Percentiles rank a stretch among this genome's conserved stretches.
Conservation (phyloP, 2,113 vertebrate genomes). For the Oenanthe melanoleuca region DNA sequence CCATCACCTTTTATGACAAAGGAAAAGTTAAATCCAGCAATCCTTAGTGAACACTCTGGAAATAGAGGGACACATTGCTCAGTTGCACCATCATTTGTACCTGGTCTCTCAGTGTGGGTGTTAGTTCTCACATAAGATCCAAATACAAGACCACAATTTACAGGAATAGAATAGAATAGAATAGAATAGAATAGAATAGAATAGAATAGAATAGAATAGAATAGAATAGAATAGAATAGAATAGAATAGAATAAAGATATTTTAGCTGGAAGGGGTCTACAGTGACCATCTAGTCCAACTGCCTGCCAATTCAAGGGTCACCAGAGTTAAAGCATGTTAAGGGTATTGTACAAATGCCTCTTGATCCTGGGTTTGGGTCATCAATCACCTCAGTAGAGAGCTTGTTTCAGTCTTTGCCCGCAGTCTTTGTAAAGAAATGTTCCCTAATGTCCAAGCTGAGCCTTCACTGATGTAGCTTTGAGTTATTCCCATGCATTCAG, state of each 20-base stretch:
- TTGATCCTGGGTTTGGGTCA: background rate
- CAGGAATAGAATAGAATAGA: background rate
- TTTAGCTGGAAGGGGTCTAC: background rate
- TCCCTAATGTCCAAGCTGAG: background rate
- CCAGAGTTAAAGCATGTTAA: background rate
- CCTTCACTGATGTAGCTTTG: background rate
- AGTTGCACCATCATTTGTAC: background rate
- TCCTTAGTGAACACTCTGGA: background rate
- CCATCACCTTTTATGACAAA: background rate
- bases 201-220: no score
- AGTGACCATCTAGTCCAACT: rapidly evolving
- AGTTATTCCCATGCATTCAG: rapidly evolving
- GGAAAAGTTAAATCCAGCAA: background rate
- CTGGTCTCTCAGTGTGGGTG: background rate
- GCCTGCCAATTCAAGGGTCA: background rate
- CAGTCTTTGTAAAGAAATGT: background rate
- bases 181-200: no score
- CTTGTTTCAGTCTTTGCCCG: background rate
- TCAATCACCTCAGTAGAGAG: background rate
- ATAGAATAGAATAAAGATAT: no score
- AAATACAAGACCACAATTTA: background rate
- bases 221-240: no score
- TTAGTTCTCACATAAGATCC: background rate
- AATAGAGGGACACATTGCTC: background rate
- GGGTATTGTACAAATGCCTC: background rate